Evolutionary conservation across 2,797 vertebrate genomes (phyloP), one percentile per base, ranked within the genome.

Genomic region (Melanotaenia maccullochi): DNA sequence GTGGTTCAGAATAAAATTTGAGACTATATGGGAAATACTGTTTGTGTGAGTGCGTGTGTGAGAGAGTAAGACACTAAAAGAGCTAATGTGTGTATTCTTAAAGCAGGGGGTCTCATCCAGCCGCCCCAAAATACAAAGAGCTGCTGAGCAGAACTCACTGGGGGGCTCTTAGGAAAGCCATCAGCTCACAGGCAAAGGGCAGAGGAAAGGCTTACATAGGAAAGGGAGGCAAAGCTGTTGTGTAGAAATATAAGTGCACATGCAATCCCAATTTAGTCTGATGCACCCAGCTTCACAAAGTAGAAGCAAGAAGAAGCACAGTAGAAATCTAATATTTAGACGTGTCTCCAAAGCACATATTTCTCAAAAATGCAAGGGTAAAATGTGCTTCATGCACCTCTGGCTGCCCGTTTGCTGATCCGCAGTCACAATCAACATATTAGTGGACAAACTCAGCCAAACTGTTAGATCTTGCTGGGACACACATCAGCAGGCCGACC

Each of bases 51-150:
- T 25, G 22, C 25, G 35, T 13, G n/a, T 61, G 33, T 16, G 52
- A 14, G 36, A 22, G 40, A 2, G 66, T 11, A 2, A 25, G 51
- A 58, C 60, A 64, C 71, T 2, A 66, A 64, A 42, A 68, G 67
- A 18, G 71, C 64, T 61, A 51, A 56, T 67, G 71, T 84, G 81
- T 88, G 87, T 86, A 78, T 86, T 88, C 78, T 81, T 73, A 82
- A 79, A 79, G 78, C 85, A 86, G 84, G 85, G 84, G 81, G 79
- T 79, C 83, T 91, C 89, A 80, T 88, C 85, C 85, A 84, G 57
- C 91, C 79, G 61, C 84, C 79, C 65, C 65, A 61, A 76, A 85
- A 91, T 82, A 95, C 92, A 94, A 94, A 93, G 90, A 76, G 72
- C 86, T 81, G 77, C 90, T 83, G 87, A 89, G 87, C 83, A 83